These are phyloP conservation scores for Lordiphosa fenestrarum DNA, from an alignment of 2,888 invertebrate species.

Conservation along the genomic window DNA sequence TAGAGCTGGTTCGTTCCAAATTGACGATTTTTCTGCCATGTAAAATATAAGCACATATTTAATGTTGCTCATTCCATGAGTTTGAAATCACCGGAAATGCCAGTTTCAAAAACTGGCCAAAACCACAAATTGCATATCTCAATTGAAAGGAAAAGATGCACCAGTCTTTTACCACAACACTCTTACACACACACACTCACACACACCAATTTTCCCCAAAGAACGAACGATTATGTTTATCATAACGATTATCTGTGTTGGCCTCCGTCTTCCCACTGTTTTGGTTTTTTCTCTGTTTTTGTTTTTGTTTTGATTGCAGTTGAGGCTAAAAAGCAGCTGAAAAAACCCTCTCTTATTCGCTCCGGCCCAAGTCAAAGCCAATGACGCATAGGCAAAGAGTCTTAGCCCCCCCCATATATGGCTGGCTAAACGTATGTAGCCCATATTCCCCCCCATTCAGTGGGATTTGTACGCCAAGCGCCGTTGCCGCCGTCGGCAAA, in stretches of 20 bases:
- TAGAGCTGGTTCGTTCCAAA: too few relatives aligned
- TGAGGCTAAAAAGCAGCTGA: constrained; percentile 22
- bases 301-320: constrained; percentile 65
- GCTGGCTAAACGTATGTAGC: not conserved
- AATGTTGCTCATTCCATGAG: not conserved
- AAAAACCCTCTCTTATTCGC: constrained; percentile 25
- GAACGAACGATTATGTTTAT: constrained; percentile 56
- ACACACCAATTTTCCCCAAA: constrained; percentile 30
- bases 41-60: too few relatives aligned
- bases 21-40: too few relatives aligned
- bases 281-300: constrained; percentile 31
- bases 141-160: constrained; percentile 12
- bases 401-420: constrained; percentile 9
- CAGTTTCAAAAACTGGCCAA: constrained; percentile 18
- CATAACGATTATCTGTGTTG: constrained; percentile 51
- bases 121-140: constrained; percentile 24
- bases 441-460: constrained; percentile 50
- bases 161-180: constrained; percentile 3
- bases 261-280: constrained; percentile 12
- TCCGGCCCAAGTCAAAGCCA: constrained; percentile 38
- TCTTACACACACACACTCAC: constrained; percentile 5
- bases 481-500: constrained; percentile 66
- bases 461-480: constrained; percentile 64
- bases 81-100: constrained; percentile 28
- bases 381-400: constrained; percentile 58